phyloP scores from a whole-genome alignment of 2,888 invertebrate genomes.

The Ormyrus thymus region DNA sequence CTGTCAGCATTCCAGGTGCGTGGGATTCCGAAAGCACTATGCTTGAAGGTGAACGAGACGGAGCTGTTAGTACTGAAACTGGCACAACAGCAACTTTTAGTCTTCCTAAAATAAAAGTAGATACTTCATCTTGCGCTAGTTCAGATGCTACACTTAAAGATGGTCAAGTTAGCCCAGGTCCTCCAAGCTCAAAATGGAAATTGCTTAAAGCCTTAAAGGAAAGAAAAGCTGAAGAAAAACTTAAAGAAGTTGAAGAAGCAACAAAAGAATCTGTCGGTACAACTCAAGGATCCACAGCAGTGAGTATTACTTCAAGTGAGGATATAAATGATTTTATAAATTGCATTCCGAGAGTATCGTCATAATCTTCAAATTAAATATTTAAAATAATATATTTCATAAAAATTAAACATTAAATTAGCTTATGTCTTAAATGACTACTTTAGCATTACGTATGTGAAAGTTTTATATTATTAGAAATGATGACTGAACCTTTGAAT shows the following conservation, averaged over 20 bases:
- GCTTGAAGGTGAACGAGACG: conserved; percentile 71
- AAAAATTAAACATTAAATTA: too few species aligned
- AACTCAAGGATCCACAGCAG: conserved; percentile 69
- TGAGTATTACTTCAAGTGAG: conserved; percentile 74
- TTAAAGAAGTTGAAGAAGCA: conserved; percentile 76
- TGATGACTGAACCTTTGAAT: too few species aligned
- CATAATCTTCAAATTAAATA: too few species aligned
- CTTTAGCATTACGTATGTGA: too few species aligned
- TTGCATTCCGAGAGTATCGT: not conserved
- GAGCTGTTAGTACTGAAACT: conserved; percentile 68
- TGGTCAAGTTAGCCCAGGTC: conserved; percentile 74
- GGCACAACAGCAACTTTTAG: conserved; percentile 70
- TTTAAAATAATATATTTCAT: too few species aligned
- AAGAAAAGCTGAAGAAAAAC: conserved; percentile 90
- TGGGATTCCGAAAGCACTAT: conserved; percentile 74
- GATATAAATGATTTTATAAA: conserved; percentile 57
- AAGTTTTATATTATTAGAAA: too few species aligned
- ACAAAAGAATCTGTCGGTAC: conserved; percentile 65
- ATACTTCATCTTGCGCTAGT: conserved; percentile 71
- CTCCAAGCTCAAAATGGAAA: conserved; percentile 92
- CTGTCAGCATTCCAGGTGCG: conserved; percentile 72
- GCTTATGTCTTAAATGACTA: too few species aligned
- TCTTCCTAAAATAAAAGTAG: conserved; percentile 77
- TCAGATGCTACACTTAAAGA: conserved; percentile 18
- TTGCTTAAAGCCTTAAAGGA: conserved; percentile 92